phyloP scores from a whole-genome alignment of 2,113 vertebrate species.

The Coracopsis vasa region DNA sequence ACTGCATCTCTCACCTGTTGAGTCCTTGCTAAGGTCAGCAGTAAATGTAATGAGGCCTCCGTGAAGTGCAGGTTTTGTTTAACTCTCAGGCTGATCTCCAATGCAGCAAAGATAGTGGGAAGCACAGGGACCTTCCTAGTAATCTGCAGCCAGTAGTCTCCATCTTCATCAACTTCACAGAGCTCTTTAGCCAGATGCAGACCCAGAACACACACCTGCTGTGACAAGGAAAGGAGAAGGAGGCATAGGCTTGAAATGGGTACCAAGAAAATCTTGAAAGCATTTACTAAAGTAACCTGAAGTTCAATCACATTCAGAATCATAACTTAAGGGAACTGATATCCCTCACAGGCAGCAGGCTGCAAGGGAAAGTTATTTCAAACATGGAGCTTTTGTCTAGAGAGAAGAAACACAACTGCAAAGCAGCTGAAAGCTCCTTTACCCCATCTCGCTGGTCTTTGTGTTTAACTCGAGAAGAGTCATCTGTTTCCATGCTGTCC shows the following conservation, averaged over 20 bases:
- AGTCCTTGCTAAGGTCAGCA: constrained; percentile 91
- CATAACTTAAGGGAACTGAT: neutral
- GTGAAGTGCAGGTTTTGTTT: constrained; percentile 96
- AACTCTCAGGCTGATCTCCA: constrained; percentile 91
- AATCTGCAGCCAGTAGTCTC: constrained; percentile 89
- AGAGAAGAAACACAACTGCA: neutral
- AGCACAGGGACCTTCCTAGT: constrained; percentile 89
- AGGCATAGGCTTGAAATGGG: neutral
- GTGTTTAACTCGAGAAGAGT: constrained; percentile 76
- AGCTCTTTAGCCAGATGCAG: constrained; percentile 94
- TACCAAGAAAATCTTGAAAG: neutral
- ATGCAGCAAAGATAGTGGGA: constrained; percentile 85
- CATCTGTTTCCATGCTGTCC: constrained; percentile 96
- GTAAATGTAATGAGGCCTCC: constrained; percentile 89
- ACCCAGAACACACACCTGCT: constrained; percentile 92
- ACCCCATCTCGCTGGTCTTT: constrained; percentile 96
- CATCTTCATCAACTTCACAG: constrained; percentile 89
- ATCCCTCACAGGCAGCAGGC: neutral
- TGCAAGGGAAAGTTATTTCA: neutral
- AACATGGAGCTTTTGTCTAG: neutral
- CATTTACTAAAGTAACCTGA: neutral
- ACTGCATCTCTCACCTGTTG: constrained; percentile 83
- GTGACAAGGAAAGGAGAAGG: neutral
- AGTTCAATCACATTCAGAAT: neutral
- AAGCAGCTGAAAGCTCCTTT: neutral